Evolutionary conservation across 2,797 vertebrate genomes (phyloP).

Genomic region (Chromis chromis): DNA sequence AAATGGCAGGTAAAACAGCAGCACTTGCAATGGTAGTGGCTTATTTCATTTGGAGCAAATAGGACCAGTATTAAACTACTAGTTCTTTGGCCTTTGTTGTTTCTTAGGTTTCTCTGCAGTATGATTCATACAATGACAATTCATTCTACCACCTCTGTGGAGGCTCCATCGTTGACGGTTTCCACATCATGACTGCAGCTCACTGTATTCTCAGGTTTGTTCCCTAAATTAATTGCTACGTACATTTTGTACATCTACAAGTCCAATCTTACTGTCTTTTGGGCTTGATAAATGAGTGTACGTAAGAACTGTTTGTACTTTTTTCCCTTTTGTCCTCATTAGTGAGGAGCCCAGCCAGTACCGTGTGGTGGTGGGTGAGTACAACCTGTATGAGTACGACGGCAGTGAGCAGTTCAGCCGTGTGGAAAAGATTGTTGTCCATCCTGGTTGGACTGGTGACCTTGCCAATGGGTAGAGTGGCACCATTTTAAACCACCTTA

Average conservation of each 20-base stretch:
- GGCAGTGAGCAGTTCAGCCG: slow-evolving; percentile 71
- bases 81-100: background rate
- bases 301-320: background rate
- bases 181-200: slow-evolving; percentile 78
- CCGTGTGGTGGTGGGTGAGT: slow-evolving; percentile 73
- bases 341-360: slow-evolving; percentile 62
- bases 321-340: slow-evolving; percentile 10
- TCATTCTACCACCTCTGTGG: slow-evolving; percentile 73
- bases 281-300: background rate
- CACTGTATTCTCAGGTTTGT: slow-evolving; percentile 79
- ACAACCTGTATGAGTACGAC: slow-evolving; percentile 65
- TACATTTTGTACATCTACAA: background rate
- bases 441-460: slow-evolving; percentile 73
- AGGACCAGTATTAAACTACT: too few relatives aligned
- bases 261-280: background rate
- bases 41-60: too few relatives aligned
- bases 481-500: background rate
- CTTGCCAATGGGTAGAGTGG: slow-evolving; percentile 69
- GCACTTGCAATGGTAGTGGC: too few relatives aligned
- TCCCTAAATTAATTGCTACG: background rate
- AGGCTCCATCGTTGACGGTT: slow-evolving; percentile 51
- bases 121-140: slow-evolving; percentile 52
- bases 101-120: slow-evolving; percentile 75
- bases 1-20: slow-evolving; percentile 45
- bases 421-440: slow-evolving; percentile 66